Base-by-base conservation (phyloP, 2,797 vertebrate species). In the Pseudochaenichthys georgianus region DNA sequence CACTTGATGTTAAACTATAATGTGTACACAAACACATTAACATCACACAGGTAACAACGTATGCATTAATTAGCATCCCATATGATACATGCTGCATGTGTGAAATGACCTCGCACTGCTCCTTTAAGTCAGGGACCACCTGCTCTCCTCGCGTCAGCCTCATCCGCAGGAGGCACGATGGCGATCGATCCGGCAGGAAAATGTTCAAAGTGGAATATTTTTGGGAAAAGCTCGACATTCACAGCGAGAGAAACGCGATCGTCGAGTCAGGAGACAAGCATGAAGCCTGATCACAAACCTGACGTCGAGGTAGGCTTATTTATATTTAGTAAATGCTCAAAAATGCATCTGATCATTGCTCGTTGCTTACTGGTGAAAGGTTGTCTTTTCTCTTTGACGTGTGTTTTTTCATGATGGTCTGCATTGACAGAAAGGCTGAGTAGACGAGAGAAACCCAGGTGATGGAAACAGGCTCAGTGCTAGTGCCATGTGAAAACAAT, bases 61-160 rank as follows among this genome's bases (percentile, higher is more conserved):
- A 28, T 52, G 13, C 1, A 43, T 64, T 28, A 15, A 46, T 13
- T 17, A 46, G 1, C 42, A 61, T 13, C 17, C 23, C 1, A 21
- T 0, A 8, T 7, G 13, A 9, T 17, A 42, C 21, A 42, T 42
- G 13, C 21, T 64, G 8, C 34, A 8, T 1, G n/a, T 7, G 13
- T 15, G 34, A 15, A 28, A 38, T 13, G 8, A 17, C 15, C 6
- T 23, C 47, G 64, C 78, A 68, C 80, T 89, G 87, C 83, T 82
- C 81, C 91, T 94, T 93, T 92, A 94, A 92, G 63, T 61, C 67
- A 46, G 79, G 8, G 72, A 86, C 83, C 88, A 83, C 70, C 82
- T 85, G 88, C 85, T 88, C 67, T 17, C 63, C 47, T 87, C 66
- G 82, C 88, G 90, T 90, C 89, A 92, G 82, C 85, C 82, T 75